Evolutionary conservation across 1,140 invertebrate genomes (phyloP).

Genomic region (Temnothorax curvispinosus): DNA sequence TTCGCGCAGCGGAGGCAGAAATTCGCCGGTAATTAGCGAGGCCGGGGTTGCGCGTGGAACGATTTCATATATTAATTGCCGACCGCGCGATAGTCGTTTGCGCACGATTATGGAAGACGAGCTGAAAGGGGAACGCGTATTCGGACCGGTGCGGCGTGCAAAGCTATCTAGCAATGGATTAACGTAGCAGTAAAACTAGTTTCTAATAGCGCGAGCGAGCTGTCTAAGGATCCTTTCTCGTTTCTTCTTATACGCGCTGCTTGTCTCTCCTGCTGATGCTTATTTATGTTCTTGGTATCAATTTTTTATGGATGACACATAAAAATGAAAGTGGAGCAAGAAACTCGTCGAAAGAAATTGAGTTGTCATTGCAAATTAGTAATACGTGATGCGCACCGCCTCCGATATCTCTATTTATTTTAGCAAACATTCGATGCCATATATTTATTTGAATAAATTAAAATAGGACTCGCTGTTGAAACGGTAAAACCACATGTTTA

Average conservation of each 20-base stretch:
- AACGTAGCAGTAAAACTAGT: slow-evolving; percentile 40
- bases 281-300: neutral
- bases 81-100: neutral
- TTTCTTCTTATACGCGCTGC: slow-evolving; percentile 4
- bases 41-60: neutral
- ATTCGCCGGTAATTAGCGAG: slow-evolving; percentile 14
- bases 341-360: neutral
- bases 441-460: neutral
- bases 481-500: too few species aligned
- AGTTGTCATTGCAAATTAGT: neutral
- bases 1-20: neutral
- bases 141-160: neutral
- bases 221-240: slow-evolving; percentile 18
- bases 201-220: neutral
- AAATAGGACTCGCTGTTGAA: too few species aligned
- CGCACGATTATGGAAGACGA: slow-evolving; percentile 49
- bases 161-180: slow-evolving; percentile 33
- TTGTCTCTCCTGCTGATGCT: neutral
- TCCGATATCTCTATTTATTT: neutral
- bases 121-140: slow-evolving; percentile 29
- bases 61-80: slow-evolving; percentile 54
- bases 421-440: neutral
- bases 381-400: neutral
- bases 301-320: neutral
- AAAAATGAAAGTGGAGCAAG: neutral